Conservation (phyloP, 2,113 vertebrate genomes). For the Cavia aperea region DNA sequence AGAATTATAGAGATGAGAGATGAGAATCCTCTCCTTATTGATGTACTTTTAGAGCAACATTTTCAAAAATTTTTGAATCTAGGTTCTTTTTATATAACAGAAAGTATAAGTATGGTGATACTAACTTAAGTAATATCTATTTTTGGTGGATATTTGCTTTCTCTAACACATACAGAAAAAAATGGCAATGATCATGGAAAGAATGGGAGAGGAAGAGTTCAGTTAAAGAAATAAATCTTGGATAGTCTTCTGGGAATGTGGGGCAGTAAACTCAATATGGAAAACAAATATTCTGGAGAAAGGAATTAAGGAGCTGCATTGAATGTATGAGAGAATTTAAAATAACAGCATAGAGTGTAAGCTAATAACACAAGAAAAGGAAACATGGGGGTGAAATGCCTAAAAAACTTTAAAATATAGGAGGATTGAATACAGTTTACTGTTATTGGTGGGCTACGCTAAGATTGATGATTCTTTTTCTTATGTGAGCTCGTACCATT, state of each 20-base stretch:
- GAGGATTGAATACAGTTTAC: background rate
- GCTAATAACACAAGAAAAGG: background rate
- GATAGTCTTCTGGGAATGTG: background rate
- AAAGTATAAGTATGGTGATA: background rate
- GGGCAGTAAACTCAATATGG: accelerated
- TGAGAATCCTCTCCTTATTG: background rate
- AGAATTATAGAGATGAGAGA: background rate
- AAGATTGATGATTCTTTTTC: too few species aligned
- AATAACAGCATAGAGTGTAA: background rate
- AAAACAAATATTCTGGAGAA: background rate
- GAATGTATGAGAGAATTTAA: background rate
- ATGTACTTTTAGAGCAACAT: background rate
- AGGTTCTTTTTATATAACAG: background rate
- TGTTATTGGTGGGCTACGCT: too few species aligned
- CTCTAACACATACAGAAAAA: background rate
- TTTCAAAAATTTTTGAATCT: background rate
- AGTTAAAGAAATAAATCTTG: background rate
- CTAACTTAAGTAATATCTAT: background rate
- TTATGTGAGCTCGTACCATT: background rate
- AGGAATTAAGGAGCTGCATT: background rate
- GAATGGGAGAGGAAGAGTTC: too few species aligned
- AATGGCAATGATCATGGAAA: background rate
- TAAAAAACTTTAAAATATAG: background rate
- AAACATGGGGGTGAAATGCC: background rate
- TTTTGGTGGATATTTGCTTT: background rate